These are phyloP conservation scores for Stenolophus ochropezus DNA, from an alignment of 2,888 invertebrate genomes.

Conservation along the genomic window DNA sequence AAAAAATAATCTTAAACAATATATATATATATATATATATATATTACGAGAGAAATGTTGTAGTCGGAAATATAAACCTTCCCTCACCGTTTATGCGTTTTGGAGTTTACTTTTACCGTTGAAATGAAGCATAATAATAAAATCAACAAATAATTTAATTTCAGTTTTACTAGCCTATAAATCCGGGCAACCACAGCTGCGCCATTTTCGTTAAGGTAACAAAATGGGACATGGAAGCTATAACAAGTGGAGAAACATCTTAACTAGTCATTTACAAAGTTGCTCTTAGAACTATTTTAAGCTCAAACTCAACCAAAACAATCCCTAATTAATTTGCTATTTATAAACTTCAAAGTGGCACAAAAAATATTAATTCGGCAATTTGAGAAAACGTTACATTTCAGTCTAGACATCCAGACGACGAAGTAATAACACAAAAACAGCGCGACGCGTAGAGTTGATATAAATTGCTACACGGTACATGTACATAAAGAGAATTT, in stretches of 20 bases:
- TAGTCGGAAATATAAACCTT: background rate
- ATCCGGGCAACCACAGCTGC: background rate
- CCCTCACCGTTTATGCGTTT: background rate
- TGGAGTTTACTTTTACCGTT: background rate
- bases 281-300: background rate
- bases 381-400: background rate
- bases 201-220: background rate
- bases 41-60: background rate
- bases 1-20: too few species aligned
- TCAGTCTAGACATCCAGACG: background rate
- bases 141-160: background rate
- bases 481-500: too few species aligned
- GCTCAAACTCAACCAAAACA: background rate
- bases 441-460: background rate
- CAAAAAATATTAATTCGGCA: background rate
- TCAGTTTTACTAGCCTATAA: background rate
- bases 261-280: background rate
- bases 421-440: background rate
- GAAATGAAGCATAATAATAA: background rate
- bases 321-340: background rate
- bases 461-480: background rate
- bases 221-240: background rate
- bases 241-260: background rate
- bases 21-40: too few species aligned
- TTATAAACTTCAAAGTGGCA: background rate